phyloP scores from a whole-genome alignment of 1,140 invertebrate species.

The Goniozus legneri region DNA sequence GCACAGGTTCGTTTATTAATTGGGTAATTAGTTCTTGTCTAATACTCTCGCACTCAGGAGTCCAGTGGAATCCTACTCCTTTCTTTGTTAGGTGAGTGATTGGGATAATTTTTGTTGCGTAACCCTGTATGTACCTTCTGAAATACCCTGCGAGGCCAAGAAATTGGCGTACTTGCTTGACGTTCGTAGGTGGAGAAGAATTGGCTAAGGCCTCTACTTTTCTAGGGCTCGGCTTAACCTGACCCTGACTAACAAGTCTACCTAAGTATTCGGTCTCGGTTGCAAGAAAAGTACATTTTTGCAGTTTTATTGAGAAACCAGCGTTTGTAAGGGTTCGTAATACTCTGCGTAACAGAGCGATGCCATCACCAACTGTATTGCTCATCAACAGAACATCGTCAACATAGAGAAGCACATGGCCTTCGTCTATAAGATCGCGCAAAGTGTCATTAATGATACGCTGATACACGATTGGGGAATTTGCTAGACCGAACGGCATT shows the following conservation, averaged over 20 bases:
- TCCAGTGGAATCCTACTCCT: neutral
- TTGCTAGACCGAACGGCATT: slow-evolving; percentile 29
- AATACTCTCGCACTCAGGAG: neutral
- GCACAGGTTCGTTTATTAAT: neutral
- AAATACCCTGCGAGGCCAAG: neutral
- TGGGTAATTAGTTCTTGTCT: neutral
- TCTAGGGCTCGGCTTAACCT: slow-evolving; percentile 9
- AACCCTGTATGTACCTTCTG: neutral
- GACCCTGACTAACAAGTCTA: neutral
- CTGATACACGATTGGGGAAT: slow-evolving; percentile 25
- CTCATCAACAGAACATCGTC: neutral
- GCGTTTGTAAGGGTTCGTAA: neutral
- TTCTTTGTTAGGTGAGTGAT: neutral
- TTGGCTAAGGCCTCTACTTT: slow-evolving; percentile 27
- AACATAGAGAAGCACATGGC: neutral
- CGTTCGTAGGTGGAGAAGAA: neutral
- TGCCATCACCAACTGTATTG: neutral
- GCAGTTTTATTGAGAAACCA: neutral
- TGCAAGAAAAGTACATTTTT: neutral
- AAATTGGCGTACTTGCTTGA: neutral
- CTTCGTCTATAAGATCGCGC: slow-evolving; percentile 11
- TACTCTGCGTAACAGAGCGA: too few species aligned
- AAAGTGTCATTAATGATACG: slow-evolving; percentile 24
- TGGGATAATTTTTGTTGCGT: neutral
- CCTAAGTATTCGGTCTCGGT: slow-evolving; percentile 1